Evolutionary conservation across 2,797 vertebrate species (phyloP), one percentile per base, ranked within the genome.

Genomic region (Ptychobarbus kaznakovi): DNA sequence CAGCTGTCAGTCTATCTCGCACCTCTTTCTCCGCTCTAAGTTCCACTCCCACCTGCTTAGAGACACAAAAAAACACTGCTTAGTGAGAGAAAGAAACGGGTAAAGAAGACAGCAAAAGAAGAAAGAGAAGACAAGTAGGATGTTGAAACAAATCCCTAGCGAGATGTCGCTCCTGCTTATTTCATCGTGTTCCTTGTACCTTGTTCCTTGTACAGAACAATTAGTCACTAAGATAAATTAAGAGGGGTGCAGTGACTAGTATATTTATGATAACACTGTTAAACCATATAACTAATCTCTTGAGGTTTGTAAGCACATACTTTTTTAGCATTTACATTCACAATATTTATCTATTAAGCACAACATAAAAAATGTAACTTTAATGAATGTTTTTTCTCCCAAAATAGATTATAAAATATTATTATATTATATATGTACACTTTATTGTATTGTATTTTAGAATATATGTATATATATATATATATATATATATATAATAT

Each of bases 261-360:
- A 80, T 84, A 90, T 90, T 90, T 93, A 90, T 92, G 93, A 92
- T 92, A 92, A 93, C 90, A 91, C 91, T 61, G 61, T 81, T 95
- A 94, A 94, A 94, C 93, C 92, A 86, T 88, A 87, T 86, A 90
- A 92, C 93, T 93, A 94, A 93, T 94, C 93, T 94, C 93, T 91
- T 93, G 92, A 93, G 92, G 91, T 86, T 91, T 90, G 90, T 90
- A 91, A 65, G 63, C 28, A 35, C 15, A 7, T 16, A 3, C n/a
- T 3, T 63, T 63, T 28, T 65, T 32, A 6, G 2, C 12, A 65
- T 65, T 65, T 28, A 65, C 28, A 61, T 25, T 61, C n/a, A 12
- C n/a, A 65, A 65, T 8, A 65, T 65, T 7, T 65, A 32, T 65
- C 28, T 32, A 8, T 65, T 32, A 65, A 32, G 63, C 12, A 28